Base-by-base conservation (phyloP, 2,797 vertebrate species). In the Sylvia borin region DNA sequence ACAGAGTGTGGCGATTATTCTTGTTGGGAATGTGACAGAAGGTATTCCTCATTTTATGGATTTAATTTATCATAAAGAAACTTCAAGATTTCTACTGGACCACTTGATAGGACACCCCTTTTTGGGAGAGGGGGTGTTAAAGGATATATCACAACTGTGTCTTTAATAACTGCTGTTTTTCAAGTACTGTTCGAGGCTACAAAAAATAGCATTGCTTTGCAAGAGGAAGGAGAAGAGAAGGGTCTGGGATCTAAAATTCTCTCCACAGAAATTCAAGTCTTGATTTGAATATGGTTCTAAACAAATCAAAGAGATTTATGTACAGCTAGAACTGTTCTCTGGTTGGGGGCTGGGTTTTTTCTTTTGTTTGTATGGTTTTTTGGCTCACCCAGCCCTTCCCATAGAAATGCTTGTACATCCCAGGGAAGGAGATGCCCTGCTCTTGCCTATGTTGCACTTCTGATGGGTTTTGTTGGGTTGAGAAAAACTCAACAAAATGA, bases 161-260 rank as follows among this genome's bases (percentile, higher is more conserved):
- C 97, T 97, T 97, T 96, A 96, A 95, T 96, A 96, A 97, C 97
- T 93, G 54, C 96, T 97, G 96, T 95, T 96, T 97, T 95, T 94
- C 94, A 93, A 85, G 53, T 88, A 93, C 94, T 68, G 38, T 95
- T 93, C 21, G 85, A 89, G 95, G 85, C 90, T 85, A 45, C 77
- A 90, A 85, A 88, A 72, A 92, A 84, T 83, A 93, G 82, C 38
- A 62, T 95, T 93, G 79, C 74, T 93, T 93, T 91, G 91, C 64
- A 61, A 73, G 93, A 95, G 82, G 87, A 75, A 85, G 58, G 71
- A 71, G 61, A 83, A 95, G 77, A 92, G 67, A 78, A 94, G 86
- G 88, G 91, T 91, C 82, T 95, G 93, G 75, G 85, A 31, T 68
- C 77, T 58, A 38, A 58, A 27, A 34, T 65, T 64, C 75, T 79